Evolutionary conservation across 1,140 invertebrate species (phyloP).

Genomic region (Drosophila parabipectinata): DNA sequence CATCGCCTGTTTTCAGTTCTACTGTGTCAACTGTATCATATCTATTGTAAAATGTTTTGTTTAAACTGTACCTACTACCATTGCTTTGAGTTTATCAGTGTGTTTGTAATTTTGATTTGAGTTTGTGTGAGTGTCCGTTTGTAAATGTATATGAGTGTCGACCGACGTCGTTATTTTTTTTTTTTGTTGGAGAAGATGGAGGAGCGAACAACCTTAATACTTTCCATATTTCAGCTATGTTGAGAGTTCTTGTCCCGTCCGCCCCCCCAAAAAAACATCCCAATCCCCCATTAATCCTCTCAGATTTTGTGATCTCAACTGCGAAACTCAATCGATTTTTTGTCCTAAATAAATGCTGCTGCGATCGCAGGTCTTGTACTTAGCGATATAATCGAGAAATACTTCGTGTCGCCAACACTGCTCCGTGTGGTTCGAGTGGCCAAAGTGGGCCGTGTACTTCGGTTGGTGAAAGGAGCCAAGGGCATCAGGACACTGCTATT

Average conservation of each 20-base stretch:
- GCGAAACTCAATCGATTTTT: slow-evolving; percentile 39
- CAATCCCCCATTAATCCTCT: background rate
- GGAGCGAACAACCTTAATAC: slow-evolving; percentile 54
- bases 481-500: slow-evolving; percentile 98
- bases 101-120: background rate
- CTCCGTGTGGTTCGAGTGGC: slow-evolving; percentile 98
- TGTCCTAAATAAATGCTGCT: slow-evolving; percentile 14
- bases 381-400: slow-evolving; percentile 98
- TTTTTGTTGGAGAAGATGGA: slow-evolving; percentile 11
- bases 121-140: slow-evolving; percentile 4
- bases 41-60: slow-evolving; percentile 8
- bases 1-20: slow-evolving; percentile 18
- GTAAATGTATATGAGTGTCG: slow-evolving; percentile 7
- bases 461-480: slow-evolving; percentile 98
- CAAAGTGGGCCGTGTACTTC: slow-evolving; percentile 97
- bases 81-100: slow-evolving; percentile 23
- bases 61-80: slow-evolving; percentile 19
- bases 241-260: slow-evolving; percentile 28
- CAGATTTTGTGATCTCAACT: slow-evolving; percentile 7
- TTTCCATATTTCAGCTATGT: slow-evolving; percentile 75
- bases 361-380: slow-evolving; percentile 92
- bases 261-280: background rate
- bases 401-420: slow-evolving; percentile 98
- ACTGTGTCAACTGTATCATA: slow-evolving; percentile 24
- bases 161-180: slow-evolving; percentile 1